phyloP scores from a whole-genome alignment of 2,113 vertebrate species.

The Pithys albifrons region DNA sequence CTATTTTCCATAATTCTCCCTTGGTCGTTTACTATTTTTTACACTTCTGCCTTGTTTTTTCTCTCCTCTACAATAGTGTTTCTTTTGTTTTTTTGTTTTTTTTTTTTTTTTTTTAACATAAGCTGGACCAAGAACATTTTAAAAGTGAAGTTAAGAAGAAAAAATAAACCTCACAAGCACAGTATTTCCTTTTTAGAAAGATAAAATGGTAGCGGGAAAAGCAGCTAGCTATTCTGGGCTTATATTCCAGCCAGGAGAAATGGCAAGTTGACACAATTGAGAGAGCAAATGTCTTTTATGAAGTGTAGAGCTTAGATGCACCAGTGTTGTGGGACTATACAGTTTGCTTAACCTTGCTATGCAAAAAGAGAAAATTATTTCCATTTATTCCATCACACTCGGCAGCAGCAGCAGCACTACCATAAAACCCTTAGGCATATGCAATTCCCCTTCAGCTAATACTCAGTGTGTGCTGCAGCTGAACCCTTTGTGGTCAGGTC shows the following conservation, averaged over 20 bases:
- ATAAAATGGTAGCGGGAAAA: not conserved
- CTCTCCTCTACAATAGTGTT: not conserved
- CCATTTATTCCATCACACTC: not conserved
- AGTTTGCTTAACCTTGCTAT: not conserved
- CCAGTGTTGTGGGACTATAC: too few relatives aligned
- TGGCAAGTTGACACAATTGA: not conserved
- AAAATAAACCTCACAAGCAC: not conserved
- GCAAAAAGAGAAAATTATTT: not conserved
- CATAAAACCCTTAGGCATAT: not conserved
- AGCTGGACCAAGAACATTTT: not conserved
- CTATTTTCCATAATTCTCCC: not conserved
- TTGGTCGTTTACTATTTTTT: not conserved
- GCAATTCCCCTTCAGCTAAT: not conserved
- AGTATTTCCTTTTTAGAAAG: not conserved
- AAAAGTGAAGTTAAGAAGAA: not conserved
- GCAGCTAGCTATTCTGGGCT: not conserved
- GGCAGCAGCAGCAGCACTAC: not conserved
- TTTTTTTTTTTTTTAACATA: not conserved
- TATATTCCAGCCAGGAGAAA: not conserved
- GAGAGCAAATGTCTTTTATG: not conserved
- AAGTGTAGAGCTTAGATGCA: not conserved
- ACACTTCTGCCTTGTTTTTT: not conserved
- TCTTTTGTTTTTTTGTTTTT: not conserved
- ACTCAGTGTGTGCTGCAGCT: not conserved
- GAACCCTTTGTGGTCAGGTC: not conserved